Evolutionary conservation across 2,888 invertebrate genomes (phyloP).

Genomic region (Leptinotarsa tumamoca): DNA sequence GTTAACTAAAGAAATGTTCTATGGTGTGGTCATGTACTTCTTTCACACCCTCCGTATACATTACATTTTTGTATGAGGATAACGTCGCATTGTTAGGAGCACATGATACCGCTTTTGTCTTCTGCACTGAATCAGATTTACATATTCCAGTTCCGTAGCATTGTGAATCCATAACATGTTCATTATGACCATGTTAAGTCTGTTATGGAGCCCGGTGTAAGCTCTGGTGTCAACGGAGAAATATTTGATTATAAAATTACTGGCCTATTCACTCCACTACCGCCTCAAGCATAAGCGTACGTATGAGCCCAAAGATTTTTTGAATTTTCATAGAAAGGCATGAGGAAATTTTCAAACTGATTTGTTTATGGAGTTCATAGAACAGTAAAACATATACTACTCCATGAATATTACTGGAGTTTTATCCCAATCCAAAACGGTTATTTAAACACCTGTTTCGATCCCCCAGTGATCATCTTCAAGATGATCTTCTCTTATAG

Average conservation of each 20-base stretch:
- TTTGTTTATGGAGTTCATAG: too few species aligned
- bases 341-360: too few species aligned
- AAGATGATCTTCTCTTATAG: too few species aligned
- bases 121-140: slow-evolving; percentile 50
- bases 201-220: slow-evolving; percentile 38
- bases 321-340: too few species aligned
- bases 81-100: slow-evolving; percentile 10
- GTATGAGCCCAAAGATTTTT: too few species aligned
- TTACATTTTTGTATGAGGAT: neutral
- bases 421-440: too few species aligned
- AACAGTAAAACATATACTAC: too few species aligned
- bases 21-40: neutral
- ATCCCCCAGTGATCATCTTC: too few species aligned
- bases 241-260: slow-evolving; percentile 26
- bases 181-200: slow-evolving; percentile 59
- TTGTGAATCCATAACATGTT: slow-evolving; percentile 58
- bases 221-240: slow-evolving; percentile 23
- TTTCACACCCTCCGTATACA: neutral
- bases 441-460: too few species aligned
- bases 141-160: slow-evolving; percentile 56
- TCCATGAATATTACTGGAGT: too few species aligned
- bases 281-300: slow-evolving; percentile 8
- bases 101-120: slow-evolving; percentile 21
- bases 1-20: neutral
- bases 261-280: neutral